phyloP scores from a whole-genome alignment of 2,113 vertebrate species.

The Collichthys lucidus region DNA sequence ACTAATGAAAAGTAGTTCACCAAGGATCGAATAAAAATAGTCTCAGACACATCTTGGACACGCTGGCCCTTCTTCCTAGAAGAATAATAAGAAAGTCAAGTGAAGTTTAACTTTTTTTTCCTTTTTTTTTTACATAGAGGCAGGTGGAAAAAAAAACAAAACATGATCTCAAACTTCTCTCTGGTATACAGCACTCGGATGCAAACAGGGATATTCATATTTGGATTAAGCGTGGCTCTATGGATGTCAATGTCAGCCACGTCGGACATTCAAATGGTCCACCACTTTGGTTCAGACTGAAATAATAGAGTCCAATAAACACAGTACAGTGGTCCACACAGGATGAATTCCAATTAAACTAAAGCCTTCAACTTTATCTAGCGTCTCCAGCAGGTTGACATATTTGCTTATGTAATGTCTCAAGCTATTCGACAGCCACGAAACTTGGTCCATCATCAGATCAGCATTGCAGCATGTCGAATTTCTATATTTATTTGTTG shows the following conservation, averaged over 20 bases:
- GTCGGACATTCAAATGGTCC: no score
- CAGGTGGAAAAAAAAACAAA: neutral
- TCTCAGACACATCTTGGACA: neutral
- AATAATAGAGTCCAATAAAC: neutral
- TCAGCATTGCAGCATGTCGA: no score
- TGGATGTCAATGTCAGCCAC: neutral
- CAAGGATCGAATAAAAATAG: neutral
- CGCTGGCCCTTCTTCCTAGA: neutral
- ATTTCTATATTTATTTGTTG: no score
- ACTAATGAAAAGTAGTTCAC: constrained; percentile 14
- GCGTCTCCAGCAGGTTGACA: neutral
- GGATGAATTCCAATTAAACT: neutral
- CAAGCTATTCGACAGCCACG: no score
- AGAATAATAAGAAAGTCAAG: neutral
- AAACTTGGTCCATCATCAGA: no score
- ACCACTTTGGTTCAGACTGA: neutral
- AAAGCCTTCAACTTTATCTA: neutral
- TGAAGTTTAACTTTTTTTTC: neutral
- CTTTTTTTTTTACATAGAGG: neutral
- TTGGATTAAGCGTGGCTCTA: neutral
- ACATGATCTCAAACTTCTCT: neutral
- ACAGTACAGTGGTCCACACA: no score
- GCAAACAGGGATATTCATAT: neutral
- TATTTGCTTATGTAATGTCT: no score
- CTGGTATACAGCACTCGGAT: neutral